These are phyloP conservation scores for Microchirus variegatus DNA, from an alignment of 2,797 vertebrate genomes.

Conservation along the genomic window DNA sequence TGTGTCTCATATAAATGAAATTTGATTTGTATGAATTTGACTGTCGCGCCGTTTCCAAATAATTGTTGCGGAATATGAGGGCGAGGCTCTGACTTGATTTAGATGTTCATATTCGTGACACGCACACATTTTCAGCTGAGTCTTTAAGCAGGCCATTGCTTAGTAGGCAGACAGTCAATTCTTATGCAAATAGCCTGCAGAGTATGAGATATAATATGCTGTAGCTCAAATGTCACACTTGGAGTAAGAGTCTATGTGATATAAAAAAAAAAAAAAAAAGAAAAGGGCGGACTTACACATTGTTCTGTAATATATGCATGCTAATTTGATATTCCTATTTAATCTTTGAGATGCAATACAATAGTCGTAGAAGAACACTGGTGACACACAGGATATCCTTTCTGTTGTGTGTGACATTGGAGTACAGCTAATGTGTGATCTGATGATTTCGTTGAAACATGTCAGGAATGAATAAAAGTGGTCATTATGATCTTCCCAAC, in stretches of 20 bases:
- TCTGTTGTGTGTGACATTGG: conserved; percentile 48
- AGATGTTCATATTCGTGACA: conserved; percentile 77
- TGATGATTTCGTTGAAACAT: conserved; percentile 33
- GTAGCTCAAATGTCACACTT: conserved; percentile 84
- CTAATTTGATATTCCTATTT: conserved; percentile 78
- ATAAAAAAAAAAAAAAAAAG: conserved; percentile 63
- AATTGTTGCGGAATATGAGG: conserved; percentile 86
- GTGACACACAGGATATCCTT: conserved; percentile 40
- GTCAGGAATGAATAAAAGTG: conserved; percentile 16
- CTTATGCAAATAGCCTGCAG: conserved; percentile 81
- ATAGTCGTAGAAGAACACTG: conserved; percentile 34
- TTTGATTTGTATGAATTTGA: conserved; percentile 96
- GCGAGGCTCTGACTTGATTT: conserved; percentile 76
- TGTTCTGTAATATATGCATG: conserved; percentile 78
- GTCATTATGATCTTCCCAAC: conserved; percentile 14
- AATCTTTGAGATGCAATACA: conserved; percentile 73
- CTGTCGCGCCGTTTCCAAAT: conserved; percentile 82
- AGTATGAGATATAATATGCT: conserved; percentile 78
- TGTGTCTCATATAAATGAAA: conserved; percentile 94
- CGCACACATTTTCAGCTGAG: conserved; percentile 75
- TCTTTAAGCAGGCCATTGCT: conserved; percentile 78
- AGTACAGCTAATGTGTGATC: conserved; percentile 37
- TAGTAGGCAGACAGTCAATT: conserved; percentile 79
- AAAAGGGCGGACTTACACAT: conserved; percentile 78
- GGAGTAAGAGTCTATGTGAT: conserved; percentile 80